A percentile compares a stretch with the other conserved stretches of the same genome.
phyloP scores from a whole-genome alignment of 2,797 vertebrate genomes.

The Mustela erminea region DNA sequence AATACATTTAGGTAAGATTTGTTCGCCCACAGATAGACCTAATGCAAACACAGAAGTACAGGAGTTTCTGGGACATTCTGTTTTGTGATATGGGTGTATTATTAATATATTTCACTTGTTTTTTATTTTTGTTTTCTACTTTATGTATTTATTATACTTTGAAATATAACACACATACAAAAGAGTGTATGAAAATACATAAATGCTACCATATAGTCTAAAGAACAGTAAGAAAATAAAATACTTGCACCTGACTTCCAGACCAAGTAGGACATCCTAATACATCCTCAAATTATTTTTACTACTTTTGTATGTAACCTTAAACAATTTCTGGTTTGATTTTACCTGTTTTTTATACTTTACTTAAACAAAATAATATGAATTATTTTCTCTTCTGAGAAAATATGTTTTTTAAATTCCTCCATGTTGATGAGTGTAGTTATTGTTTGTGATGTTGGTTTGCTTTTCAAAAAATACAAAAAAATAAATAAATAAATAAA shows the following conservation, averaged over 20 bases:
- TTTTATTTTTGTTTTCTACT: background rate
- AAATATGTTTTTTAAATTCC: background rate
- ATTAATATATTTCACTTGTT: background rate
- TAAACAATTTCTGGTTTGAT: conserved; percentile 6
- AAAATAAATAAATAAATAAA: too few species aligned
- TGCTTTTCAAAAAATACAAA: conserved; percentile 10
- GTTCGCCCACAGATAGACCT: conserved; percentile 53
- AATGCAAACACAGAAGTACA: conserved; percentile 77
- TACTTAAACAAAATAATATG: background rate
- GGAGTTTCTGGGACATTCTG: conserved; percentile 73
- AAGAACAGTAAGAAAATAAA: conserved; percentile 46
- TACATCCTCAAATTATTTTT: conserved; percentile 2
- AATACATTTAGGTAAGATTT: conserved; percentile 74
- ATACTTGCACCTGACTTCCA: conserved; percentile 33
- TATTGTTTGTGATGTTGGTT: background rate
- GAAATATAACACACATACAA: background rate
- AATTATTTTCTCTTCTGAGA: background rate
- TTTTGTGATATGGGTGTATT: conserved; percentile 30
- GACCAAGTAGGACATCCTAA: conserved; percentile 11
- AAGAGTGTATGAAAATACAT: background rate
- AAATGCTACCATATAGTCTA: background rate
- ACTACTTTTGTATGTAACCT: background rate
- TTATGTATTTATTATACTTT: background rate
- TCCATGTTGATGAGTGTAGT: background rate
- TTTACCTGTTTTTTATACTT: conserved; percentile 21